These are phyloP conservation scores for Pristionchus fissidentatus DNA, from an alignment of 2,888 invertebrate genomes.

Conservation along the genomic window DNA sequence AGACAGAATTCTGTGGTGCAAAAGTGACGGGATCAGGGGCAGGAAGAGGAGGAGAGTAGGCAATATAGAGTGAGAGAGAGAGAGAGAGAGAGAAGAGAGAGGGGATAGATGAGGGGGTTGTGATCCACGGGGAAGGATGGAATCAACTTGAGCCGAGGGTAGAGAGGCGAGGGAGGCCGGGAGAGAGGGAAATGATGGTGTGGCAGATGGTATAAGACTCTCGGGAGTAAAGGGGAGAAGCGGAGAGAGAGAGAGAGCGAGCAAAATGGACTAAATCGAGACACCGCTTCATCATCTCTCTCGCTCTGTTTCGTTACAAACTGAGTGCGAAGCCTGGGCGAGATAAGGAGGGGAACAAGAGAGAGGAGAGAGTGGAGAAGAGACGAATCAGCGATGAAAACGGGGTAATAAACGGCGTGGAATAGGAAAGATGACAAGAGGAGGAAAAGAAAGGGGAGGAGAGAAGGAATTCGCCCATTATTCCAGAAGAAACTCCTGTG, in stretches of 20 bases:
- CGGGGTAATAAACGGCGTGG: slow-evolving; percentile 32
- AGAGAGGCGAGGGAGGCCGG: neutral
- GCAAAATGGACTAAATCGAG: neutral
- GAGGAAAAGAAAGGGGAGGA: neutral
- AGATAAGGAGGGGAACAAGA: slow-evolving; percentile 37
- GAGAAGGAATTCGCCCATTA: neutral
- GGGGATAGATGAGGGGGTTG: slow-evolving; percentile 7
- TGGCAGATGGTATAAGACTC: slow-evolving; percentile 14
- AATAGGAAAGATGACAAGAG: slow-evolving; percentile 32
- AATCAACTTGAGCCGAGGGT: slow-evolving; percentile 25
- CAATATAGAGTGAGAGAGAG: slow-evolving; percentile 21
- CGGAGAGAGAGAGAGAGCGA: slow-evolving; percentile 3
- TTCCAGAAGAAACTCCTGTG: neutral
- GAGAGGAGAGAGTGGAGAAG: neutral
- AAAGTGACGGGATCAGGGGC: slow-evolving; percentile 27
- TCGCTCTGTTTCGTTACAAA: slow-evolving; percentile 20
- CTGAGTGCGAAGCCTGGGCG: neutral
- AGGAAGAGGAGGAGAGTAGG: slow-evolving; percentile 2
- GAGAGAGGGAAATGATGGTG: neutral
- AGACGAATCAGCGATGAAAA: slow-evolving; percentile 34
- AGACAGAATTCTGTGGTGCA: neutral
- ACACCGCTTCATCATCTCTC: neutral
- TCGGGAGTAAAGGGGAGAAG: neutral
- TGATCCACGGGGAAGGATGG: slow-evolving; percentile 20
- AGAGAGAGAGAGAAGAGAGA: neutral